Evolutionary conservation across 2,113 vertebrate species (phyloP), one percentile per base, ranked within the genome.

Genomic region (Chaenocephalus aceratus): DNA sequence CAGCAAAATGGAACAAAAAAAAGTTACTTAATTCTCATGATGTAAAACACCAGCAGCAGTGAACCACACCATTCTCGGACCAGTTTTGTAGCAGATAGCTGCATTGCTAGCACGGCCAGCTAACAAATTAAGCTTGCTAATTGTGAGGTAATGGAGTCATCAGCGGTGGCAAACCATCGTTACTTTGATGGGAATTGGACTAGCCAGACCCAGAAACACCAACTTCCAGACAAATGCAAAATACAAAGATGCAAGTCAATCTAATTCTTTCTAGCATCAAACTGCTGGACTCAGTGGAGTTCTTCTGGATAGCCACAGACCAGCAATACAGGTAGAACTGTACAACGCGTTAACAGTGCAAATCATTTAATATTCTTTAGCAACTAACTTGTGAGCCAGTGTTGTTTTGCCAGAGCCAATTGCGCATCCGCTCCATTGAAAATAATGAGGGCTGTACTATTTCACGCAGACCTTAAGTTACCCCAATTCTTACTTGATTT

Each of bases 111-210:
- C 30, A 68, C 53, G 46, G 53, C 52, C 46, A 75, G 58, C 34
- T 2, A 23, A 69, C 48, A 6, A 44, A 48, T 48, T 3, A 66
- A 12, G 5, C n/a, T 63, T 21, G 60, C 41, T 46, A 21, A 46
- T 63, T 23, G 41, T 53, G 48, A 72, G 61, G 34, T 67, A 30
- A 72, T 26, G 9, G 30, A 60, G 44, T 68, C 75, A 75, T 45
- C 64, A 41, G 9, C 4, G 3, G 14, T 51, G 14, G 21, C n/a
- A 49, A 4, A 36, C 58, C 30, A 56, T 41, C 30, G 11, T 56
- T 11, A 23, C 10, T 11, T 13, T 36, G 15, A 14, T 26, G 13
- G 36, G 56, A 41, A 45, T 54, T 23, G 18, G 41, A 52, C 44
- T 3, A 67, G 9, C n/a, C 36, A 3, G 13, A 67, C n/a, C 10